phyloP scores from a whole-genome alignment of 2,797 vertebrate species.

The Leuciscus waleckii region DNA sequence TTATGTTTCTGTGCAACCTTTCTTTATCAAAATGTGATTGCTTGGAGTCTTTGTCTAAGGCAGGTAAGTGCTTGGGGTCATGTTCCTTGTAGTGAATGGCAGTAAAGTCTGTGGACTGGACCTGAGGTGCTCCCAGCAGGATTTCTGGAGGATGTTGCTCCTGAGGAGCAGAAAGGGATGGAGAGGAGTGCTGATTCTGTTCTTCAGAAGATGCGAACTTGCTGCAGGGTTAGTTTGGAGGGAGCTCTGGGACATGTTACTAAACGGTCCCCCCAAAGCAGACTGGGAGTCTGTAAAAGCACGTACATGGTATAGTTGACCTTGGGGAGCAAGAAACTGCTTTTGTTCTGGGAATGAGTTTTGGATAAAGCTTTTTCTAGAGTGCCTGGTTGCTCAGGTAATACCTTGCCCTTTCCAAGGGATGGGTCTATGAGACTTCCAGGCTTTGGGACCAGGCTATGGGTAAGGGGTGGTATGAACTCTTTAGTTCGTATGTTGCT shows the following conservation, averaged over 20 bases:
- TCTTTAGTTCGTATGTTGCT: conserved; percentile 45
- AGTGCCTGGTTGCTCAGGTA: conserved; percentile 80
- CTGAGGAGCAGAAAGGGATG: conserved; percentile 54
- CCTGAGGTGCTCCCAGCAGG: conserved; percentile 74
- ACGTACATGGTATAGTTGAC: conserved; percentile 81
- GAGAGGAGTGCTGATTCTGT: conserved; percentile 58
- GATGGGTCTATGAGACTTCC: conserved; percentile 78
- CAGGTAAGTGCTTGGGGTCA: conserved; percentile 80
- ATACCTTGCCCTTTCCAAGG: conserved; percentile 83
- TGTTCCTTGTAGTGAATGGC: conserved; percentile 81
- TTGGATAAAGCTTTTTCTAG: conserved; percentile 84
- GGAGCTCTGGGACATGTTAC: conserved; percentile 31
- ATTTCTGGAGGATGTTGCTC: conserved; percentile 46
- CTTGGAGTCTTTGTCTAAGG: conserved; percentile 79
- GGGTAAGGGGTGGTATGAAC: conserved; percentile 49
- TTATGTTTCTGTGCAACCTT: conserved; percentile 83
- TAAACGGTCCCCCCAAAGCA: conserved; percentile 58
- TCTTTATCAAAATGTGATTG: conserved; percentile 80
- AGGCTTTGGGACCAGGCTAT: conserved; percentile 75
- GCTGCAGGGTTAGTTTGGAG: conserved; percentile 57
- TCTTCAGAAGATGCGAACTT: conserved; percentile 51
- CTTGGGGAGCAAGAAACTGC: conserved; percentile 79
- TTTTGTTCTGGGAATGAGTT: conserved; percentile 83
- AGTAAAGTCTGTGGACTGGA: conserved; percentile 80
- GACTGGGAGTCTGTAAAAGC: conserved; percentile 65